Percentiles rank a stretch among this genome's conserved stretches.
Conservation (phyloP, 2,113 vertebrate genomes). For the Gambusia affinis region DNA sequence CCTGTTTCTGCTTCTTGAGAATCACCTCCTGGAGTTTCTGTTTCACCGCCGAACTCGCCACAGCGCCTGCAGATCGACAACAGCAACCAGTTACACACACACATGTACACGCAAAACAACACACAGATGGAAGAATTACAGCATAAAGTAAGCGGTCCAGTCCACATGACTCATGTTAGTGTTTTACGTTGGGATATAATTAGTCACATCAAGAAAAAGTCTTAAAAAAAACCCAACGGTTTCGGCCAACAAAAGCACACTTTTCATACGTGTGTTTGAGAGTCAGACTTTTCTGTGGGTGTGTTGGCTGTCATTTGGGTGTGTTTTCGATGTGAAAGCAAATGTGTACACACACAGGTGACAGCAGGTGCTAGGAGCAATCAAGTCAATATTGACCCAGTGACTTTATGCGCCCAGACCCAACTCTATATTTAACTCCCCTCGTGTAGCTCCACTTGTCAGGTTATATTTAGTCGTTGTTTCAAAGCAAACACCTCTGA, state of each 20-base stretch:
- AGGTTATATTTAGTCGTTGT: constrained; percentile 60
- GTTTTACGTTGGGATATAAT: not conserved
- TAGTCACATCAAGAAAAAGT: not conserved
- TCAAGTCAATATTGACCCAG: constrained; percentile 76
- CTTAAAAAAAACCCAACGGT: not conserved
- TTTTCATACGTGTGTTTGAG: no score
- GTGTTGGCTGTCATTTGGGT: constrained; percentile 5
- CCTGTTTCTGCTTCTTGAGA: constrained; percentile 90
- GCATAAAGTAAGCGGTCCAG: not conserved
- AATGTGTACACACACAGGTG: constrained; percentile 43
- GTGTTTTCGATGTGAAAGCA: not conserved
- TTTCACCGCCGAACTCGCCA: constrained; percentile 91
- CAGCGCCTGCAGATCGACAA: constrained; percentile 80
- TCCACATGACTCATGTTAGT: not conserved
- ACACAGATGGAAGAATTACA: not conserved
- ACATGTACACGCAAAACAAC: not conserved
- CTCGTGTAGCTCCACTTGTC: constrained; percentile 41
- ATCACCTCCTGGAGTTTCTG: constrained; percentile 92
- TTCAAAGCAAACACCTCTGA: constrained; percentile 53
- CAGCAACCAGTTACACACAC: constrained; percentile 16
- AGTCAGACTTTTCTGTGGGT: constrained; percentile 2
- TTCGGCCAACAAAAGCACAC: no score
- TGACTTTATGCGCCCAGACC: constrained; percentile 51
- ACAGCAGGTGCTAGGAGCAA: constrained; percentile 53
- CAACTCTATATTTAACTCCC: constrained; percentile 62